Conservation (phyloP, 1,140 invertebrate species). For the Aphelinus atriplicis region DNA sequence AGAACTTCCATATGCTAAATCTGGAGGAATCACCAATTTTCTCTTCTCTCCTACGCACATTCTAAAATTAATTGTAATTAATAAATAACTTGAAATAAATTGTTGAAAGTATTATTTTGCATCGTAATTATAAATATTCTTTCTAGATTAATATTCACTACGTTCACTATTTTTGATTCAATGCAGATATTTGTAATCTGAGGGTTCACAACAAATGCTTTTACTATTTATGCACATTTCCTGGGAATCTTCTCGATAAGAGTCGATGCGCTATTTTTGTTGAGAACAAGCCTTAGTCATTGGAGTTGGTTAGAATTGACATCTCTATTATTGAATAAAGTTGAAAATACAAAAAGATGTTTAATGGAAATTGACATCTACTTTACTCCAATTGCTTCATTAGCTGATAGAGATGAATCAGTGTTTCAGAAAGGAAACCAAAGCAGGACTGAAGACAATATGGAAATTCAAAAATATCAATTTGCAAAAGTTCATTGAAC, state of each 20-base stretch:
- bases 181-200: no score
- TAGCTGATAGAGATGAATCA: conserved; percentile 12
- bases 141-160: no score
- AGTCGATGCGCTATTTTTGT: conserved; percentile 16
- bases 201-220: no score
- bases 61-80: conserved; percentile 52
- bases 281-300: conserved; percentile 18
- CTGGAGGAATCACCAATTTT: conserved; percentile 85
- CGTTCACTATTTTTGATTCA: no score
- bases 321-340: conserved; percentile 13
- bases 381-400: conserved; percentile 19
- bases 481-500: conserved; percentile 4
- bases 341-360: conserved; percentile 21
- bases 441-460: background rate
- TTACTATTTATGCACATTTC: no score
- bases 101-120: no score
- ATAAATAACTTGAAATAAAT: no score
- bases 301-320: conserved; percentile 15
- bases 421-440: conserved; percentile 19
- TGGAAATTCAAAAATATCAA: no score
- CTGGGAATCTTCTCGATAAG: background rate
- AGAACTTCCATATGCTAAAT: conserved; percentile 81
- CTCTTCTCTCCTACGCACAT: conserved; percentile 90
- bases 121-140: no score
- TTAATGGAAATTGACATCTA: conserved; percentile 27